These are phyloP conservation scores for Dryobates pubescens DNA, from an alignment of 2,797 vertebrate species.

Conservation along the genomic window DNA sequence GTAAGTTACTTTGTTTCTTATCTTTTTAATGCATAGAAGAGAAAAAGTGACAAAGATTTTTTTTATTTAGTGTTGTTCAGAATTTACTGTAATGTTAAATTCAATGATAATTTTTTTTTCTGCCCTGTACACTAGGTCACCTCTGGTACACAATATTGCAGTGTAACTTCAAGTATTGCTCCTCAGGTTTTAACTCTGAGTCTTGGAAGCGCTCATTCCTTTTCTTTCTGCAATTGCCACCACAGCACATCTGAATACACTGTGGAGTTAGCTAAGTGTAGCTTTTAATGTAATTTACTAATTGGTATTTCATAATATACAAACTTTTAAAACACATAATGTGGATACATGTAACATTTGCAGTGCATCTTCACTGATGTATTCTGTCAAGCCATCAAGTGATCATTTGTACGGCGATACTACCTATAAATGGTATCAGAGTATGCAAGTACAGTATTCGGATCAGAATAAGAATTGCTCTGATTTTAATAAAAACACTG, in stretches of 20 bases:
- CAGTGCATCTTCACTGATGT: not conserved
- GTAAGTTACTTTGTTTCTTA: constrained; percentile 77
- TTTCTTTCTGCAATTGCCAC: not conserved
- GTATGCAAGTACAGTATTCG: not conserved
- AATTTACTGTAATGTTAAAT: not conserved
- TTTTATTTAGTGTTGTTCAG: not conserved
- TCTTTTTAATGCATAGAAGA: not conserved
- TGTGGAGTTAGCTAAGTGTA: not conserved
- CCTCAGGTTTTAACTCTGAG: not conserved
- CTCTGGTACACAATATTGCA: not conserved
- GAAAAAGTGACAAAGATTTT: not conserved
- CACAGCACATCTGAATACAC: not conserved
- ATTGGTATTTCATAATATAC: not conserved
- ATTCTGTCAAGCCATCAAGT: not conserved
- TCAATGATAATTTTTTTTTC: not conserved
- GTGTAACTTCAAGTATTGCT: not conserved
- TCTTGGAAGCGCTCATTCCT: not conserved
- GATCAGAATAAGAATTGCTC: not conserved
- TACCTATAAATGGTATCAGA: not conserved
- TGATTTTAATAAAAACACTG: not conserved
- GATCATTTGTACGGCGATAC: not conserved
- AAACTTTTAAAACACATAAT: not conserved
- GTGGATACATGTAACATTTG: not conserved
- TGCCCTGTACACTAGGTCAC: not conserved
- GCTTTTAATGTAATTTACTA: not conserved